Evolutionary conservation across 2,797 vertebrate species (phyloP), one percentile per base, ranked within the genome.

Genomic region (Anabas testudineus): DNA sequence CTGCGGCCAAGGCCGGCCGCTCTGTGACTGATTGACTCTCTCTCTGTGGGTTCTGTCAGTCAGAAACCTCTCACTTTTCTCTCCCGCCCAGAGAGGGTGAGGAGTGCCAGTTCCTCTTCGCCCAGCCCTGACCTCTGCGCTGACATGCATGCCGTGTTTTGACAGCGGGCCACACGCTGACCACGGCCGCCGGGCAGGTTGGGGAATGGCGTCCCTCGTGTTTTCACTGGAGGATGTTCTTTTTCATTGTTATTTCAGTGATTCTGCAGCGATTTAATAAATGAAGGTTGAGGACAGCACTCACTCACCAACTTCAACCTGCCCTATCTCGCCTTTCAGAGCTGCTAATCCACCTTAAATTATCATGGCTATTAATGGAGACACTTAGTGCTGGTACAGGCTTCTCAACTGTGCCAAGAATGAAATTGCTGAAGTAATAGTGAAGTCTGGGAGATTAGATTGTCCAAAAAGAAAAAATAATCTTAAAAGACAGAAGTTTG

Each of bases 41-140:
- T 71, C 70, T 70, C 79, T 85, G 82, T 81, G 83, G 81, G 62
- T 74, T 85, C 87, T 67, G 69, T 85, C 86, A 72, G 67, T 81
- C 81, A 76, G 77, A 71, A 57, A 52, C 59, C 80, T 79, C 80
- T 81, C 57, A 39, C 77, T 66, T 78, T 71, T 78, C 87, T 82
- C 72, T 72, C 63, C 56, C 43, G 19, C 81, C 80, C 74, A 37
- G 36, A 8, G 54, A 65, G 62, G 70, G 80, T 72, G 86, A 82
- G 78, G 85, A 87, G 87, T 80, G 87, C 85, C 86, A 87, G 85
- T 87, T 89, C 81, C 86, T 86, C 72, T 70, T 83, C 30, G 66
- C 81, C 87, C 80, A 21, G 87, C 82, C 88, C 77, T 90, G 90
- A 92, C 86, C 88, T 78, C 78, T 7, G 36, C 8, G 37, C 68